These are phyloP conservation scores for Prunella himalayana DNA, from an alignment of 2,113 vertebrate species.

Conservation along the genomic window DNA sequence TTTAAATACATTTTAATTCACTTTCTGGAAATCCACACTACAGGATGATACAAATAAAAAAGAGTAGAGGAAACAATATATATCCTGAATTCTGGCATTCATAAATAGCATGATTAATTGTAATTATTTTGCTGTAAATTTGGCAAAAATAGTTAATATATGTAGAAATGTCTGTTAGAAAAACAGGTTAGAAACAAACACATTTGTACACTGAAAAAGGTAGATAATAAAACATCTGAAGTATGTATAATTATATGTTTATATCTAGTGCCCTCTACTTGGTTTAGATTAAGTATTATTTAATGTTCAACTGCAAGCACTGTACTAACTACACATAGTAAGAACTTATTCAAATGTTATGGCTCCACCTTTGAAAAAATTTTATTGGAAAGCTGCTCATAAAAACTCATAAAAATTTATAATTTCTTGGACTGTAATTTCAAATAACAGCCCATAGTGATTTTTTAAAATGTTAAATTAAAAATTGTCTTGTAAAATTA, in stretches of 20 bases:
- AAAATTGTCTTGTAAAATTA: conserved; percentile 40
- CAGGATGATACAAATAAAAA: background rate
- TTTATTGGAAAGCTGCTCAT: conserved; percentile 36
- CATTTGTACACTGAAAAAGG: background rate
- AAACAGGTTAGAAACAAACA: background rate
- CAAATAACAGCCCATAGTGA: conserved; percentile 9
- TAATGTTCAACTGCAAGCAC: background rate
- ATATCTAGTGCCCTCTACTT: background rate
- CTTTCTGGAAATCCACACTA: background rate
- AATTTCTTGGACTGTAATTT: conserved; percentile 39
- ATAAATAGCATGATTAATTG: background rate
- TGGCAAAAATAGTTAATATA: background rate
- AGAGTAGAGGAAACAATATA: background rate
- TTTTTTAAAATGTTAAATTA: conserved; percentile 19
- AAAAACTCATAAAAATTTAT: background rate
- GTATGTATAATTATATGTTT: background rate
- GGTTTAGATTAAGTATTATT: background rate
- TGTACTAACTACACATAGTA: background rate
- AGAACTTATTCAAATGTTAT: conserved; percentile 10
- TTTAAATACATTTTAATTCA: background rate
- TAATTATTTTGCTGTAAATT: background rate
- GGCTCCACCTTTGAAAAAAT: conserved; percentile 9
- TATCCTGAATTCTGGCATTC: background rate
- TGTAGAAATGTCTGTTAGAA: background rate
- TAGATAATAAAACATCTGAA: background rate